A percentile compares a stretch with the other conserved stretches of the same genome.
phyloP scores from a whole-genome alignment of 2,797 vertebrate species.

The Schizothorax lantsangensis region DNA sequence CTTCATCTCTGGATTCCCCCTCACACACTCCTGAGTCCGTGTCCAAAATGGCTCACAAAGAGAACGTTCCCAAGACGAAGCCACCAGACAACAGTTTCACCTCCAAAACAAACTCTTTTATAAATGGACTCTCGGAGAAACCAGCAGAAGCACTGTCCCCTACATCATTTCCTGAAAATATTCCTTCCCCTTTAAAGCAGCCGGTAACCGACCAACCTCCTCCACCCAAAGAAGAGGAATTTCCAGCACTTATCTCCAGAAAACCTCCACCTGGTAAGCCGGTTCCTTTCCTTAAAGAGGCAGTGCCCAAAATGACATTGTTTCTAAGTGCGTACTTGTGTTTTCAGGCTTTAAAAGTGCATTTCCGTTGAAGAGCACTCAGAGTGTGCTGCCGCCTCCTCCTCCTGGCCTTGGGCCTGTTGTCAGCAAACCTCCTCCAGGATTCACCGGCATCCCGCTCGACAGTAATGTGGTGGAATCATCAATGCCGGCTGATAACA shows the following conservation, averaged over 20 bases:
- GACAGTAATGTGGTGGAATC: slow-evolving; percentile 82
- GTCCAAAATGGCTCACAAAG: slow-evolving; percentile 75
- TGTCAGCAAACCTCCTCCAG: slow-evolving; percentile 91
- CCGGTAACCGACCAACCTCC: slow-evolving; percentile 66
- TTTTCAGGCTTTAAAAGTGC: slow-evolving; percentile 88
- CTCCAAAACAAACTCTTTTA: slow-evolving; percentile 61
- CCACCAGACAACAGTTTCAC: background rate
- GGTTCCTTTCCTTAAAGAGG: background rate
- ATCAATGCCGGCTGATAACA: slow-evolving; percentile 74
- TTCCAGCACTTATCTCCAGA: slow-evolving; percentile 88
- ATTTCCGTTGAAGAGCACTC: slow-evolving; percentile 82
- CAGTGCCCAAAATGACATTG: background rate
- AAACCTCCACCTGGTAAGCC: slow-evolving; percentile 92
- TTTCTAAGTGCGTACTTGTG: background rate
- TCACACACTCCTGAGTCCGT: slow-evolving; percentile 61
- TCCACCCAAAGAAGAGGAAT: slow-evolving; percentile 87
- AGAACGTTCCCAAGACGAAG: slow-evolving; percentile 78
- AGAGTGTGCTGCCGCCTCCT: slow-evolving; percentile 55
- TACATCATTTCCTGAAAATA: slow-evolving; percentile 72
- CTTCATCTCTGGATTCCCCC: slow-evolving; percentile 57
- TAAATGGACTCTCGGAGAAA: slow-evolving; percentile 85
- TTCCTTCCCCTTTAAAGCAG: slow-evolving; percentile 77
- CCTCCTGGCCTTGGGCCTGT: slow-evolving; percentile 84
- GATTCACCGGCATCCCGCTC: slow-evolving; percentile 89
- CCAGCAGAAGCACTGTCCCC: slow-evolving; percentile 49